Conservation (phyloP, 2,797 vertebrate species). For the Luscinia luscinia region DNA sequence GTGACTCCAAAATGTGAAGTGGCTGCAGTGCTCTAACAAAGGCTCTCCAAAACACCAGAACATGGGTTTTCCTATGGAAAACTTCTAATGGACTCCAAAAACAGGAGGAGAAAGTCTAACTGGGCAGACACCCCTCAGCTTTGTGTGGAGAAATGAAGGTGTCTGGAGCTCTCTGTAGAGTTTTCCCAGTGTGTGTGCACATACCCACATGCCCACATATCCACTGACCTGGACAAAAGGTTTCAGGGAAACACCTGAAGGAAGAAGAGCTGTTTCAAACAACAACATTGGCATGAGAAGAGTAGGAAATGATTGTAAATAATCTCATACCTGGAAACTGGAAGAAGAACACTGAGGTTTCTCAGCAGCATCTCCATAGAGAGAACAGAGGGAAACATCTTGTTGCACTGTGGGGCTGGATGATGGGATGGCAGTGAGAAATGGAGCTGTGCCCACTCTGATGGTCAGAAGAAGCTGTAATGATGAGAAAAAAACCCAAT, state of each 20-base stretch:
- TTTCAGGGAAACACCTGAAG: not conserved
- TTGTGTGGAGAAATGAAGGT: not conserved
- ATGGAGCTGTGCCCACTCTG: not conserved
- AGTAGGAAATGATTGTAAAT: not conserved
- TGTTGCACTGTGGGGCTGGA: not conserved
- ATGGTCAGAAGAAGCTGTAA: not conserved
- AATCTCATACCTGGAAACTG: not conserved
- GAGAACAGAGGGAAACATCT: not conserved
- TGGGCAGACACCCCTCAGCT: not conserved
- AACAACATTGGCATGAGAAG: not conserved
- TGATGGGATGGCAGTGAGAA: not conserved
- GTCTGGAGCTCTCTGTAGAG: not conserved
- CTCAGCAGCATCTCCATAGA: not conserved
- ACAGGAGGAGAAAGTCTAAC: not conserved
- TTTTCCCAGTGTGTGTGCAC: not conserved
- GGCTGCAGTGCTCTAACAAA: not conserved
- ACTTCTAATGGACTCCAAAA: not conserved
- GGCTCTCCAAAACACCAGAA: not conserved
- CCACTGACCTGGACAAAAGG: not conserved
- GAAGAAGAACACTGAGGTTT: not conserved
- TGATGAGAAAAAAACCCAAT: not conserved
- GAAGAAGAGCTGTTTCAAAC: not conserved
- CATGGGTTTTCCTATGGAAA: not conserved
- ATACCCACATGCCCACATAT: not conserved
- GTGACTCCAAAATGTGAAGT: not conserved